These are phyloP conservation scores for Athalia cordata DNA, from an alignment of 2,888 invertebrate genomes.

Conservation along the genomic window DNA sequence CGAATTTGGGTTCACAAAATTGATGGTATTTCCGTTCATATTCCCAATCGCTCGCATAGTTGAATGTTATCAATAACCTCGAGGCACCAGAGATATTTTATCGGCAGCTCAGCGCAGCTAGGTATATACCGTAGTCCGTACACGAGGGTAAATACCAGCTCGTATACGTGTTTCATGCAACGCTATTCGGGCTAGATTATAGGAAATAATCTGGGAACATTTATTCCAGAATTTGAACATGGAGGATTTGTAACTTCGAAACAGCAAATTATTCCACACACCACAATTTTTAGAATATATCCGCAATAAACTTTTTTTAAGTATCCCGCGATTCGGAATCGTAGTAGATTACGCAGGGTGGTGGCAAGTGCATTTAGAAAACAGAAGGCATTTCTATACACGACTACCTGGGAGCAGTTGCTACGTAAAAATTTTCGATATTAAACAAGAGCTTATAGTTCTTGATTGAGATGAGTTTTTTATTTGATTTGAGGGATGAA, in stretches of 20 bases:
- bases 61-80: constrained; percentile 31
- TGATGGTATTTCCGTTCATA: constrained; percentile 21
- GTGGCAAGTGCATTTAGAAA: too few relatives aligned
- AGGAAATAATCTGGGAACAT: not conserved
- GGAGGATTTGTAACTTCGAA: not conserved
- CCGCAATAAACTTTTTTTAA: too few relatives aligned
- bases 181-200: constrained; percentile 7
- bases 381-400: too few relatives aligned
- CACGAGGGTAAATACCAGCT: constrained; percentile 4
- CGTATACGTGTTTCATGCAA: constrained; percentile 9
- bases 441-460: too few relatives aligned
- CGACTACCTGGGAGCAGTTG: too few relatives aligned
- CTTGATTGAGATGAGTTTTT: too few relatives aligned
- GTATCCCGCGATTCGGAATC: too few relatives aligned
- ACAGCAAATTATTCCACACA: too few relatives aligned
- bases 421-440: too few relatives aligned
- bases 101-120: constrained; percentile 3
- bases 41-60: constrained; percentile 36
- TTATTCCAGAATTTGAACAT: not conserved
- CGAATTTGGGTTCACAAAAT: not conserved
- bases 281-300: too few relatives aligned
- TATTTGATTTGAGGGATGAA: too few relatives aligned
- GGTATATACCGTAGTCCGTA: not conserved
- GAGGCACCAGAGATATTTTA: not conserved
- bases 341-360: too few relatives aligned